These are phyloP conservation scores for Apteryx mantelli DNA, from an alignment of 2,113 vertebrate genomes.

Conservation along the genomic window DNA sequence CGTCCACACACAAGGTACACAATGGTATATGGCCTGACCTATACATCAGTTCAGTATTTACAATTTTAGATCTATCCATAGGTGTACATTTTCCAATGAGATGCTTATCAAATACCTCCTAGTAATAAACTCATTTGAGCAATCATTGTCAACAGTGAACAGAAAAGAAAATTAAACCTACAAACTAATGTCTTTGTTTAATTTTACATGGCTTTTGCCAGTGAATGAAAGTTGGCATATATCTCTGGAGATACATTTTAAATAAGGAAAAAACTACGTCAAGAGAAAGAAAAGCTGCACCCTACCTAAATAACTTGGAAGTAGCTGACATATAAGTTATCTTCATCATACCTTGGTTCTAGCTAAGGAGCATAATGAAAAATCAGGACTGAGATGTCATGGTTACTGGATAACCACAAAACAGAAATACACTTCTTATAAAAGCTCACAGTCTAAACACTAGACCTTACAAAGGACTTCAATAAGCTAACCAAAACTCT, in stretches of 20 bases:
- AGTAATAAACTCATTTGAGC: neutral
- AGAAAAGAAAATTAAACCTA: neutral
- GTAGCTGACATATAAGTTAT: neutral
- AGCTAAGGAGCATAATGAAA: neutral
- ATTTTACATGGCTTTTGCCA: neutral
- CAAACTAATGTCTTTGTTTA: neutral
- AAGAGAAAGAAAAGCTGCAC: neutral
- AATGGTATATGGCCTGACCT: neutral
- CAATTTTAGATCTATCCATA: neutral
- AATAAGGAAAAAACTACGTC: neutral
- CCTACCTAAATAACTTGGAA: neutral
- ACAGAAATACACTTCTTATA: neutral
- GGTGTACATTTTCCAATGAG: neutral
- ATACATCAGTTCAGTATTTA: neutral
- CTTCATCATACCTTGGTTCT: neutral
- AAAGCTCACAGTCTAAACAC: neutral
- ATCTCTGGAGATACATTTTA: neutral
- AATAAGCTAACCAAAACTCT: neutral
- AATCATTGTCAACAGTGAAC: neutral
- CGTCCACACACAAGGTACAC: neutral
- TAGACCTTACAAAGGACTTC: neutral
- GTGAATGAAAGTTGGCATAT: neutral
- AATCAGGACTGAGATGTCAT: accelerated
- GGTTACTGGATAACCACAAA: neutral
- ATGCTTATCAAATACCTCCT: neutral